Evolutionary conservation across 2,888 invertebrate genomes (phyloP).

Genomic region (Drosophila nr. medialis): DNA sequence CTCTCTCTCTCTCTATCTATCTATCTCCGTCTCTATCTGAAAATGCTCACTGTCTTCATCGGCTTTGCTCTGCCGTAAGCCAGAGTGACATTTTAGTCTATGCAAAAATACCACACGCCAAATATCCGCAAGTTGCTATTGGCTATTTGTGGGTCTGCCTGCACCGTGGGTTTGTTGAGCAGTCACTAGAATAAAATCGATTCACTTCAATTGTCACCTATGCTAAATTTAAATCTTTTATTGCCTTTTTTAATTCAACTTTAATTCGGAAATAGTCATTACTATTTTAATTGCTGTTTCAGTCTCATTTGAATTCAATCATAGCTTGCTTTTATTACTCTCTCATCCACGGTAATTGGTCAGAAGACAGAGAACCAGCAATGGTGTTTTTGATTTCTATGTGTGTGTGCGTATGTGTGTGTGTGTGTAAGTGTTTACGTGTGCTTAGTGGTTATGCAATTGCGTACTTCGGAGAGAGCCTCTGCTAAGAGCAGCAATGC

Average conservation of each 20-base stretch:
- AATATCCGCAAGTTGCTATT: slow-evolving; percentile 24
- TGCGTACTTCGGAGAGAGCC: slow-evolving; percentile 5
- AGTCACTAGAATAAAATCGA: neutral
- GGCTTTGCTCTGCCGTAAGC: slow-evolving; percentile 4
- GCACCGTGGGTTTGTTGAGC: neutral
- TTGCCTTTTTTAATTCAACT: neutral
- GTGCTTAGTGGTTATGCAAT: neutral
- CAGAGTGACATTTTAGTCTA: slow-evolving; percentile 23
- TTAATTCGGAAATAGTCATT: neutral
- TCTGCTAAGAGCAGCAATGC: slow-evolving; percentile 28
- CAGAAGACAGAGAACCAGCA: neutral
- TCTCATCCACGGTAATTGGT: neutral
- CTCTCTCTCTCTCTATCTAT: neutral
- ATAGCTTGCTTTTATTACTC: neutral
- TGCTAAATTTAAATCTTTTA: neutral
- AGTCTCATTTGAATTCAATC: neutral
- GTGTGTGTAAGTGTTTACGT: neutral
- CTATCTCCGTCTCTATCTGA: neutral
- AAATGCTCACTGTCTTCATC: slow-evolving; percentile 14
- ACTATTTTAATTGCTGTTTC: neutral
- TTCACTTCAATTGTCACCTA: neutral
- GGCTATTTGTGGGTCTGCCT: slow-evolving; percentile 4
- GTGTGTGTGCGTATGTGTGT: neutral
- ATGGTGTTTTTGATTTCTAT: neutral
- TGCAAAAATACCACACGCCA: slow-evolving; percentile 32